Percentiles rank a stretch among this genome's conserved stretches.
Conservation (phyloP, 2,888 invertebrate genomes). For the Cheilosia vulpina region DNA sequence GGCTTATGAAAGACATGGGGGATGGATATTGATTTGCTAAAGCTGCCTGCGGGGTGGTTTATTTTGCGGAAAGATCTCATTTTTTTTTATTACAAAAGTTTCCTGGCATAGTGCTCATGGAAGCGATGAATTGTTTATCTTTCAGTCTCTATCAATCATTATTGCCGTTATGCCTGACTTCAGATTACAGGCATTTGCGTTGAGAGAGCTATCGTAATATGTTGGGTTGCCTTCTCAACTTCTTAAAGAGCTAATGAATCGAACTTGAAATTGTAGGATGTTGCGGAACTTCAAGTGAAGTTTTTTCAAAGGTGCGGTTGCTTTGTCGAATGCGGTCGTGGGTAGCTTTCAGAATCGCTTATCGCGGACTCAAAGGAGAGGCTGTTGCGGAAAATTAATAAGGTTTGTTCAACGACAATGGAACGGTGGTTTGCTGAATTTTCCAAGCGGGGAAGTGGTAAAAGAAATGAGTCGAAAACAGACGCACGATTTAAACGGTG, state of each 20-base stretch:
- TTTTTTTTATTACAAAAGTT: background rate
- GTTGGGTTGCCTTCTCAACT: background rate
- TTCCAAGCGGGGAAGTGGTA: no score
- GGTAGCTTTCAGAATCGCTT: no score
- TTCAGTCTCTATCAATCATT: slow-evolving; percentile 44
- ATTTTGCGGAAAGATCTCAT: background rate
- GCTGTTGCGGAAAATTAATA: no score
- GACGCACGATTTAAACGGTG: no score
- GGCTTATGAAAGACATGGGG: background rate
- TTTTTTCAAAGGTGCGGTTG: no score
- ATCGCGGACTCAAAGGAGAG: no score
- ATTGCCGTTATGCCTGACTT: slow-evolving; percentile 7
- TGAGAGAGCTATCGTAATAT: background rate
- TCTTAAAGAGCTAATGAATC: slow-evolving; percentile 9
- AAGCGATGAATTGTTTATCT: slow-evolving; percentile 20
- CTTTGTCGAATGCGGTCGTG: no score
- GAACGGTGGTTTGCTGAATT: no score
- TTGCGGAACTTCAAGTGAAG: no score
- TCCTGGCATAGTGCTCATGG: background rate
- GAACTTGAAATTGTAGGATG: background rate
- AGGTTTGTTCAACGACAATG: no score
- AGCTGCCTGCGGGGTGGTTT: background rate
- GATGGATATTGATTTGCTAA: background rate
- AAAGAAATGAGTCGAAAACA: no score
- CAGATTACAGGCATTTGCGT: slow-evolving; percentile 1